Conservation (phyloP, 2,797 vertebrate species). For the Phrynocephalus guinanensis region DNA sequence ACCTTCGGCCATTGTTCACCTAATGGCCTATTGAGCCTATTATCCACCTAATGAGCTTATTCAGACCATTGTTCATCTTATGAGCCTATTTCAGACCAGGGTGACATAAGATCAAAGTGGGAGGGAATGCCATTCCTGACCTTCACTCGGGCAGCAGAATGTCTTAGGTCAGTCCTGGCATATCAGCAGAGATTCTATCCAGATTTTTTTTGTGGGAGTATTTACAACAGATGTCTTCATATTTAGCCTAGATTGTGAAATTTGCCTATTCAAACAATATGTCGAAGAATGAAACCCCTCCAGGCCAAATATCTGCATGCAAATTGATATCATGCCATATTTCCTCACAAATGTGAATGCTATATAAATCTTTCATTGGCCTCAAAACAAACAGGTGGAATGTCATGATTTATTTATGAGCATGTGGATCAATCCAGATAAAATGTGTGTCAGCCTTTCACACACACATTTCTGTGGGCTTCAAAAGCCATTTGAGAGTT, state of each 20-base stretch:
- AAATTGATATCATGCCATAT: conserved; percentile 15
- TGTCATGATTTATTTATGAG: conserved; percentile 20
- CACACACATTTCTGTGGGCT: background rate
- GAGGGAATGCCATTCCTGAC: background rate
- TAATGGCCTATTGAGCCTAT: no score
- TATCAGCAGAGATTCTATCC: background rate
- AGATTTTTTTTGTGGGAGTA: background rate
- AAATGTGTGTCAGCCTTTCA: background rate
- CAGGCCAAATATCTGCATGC: background rate
- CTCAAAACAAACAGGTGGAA: conserved; percentile 1
- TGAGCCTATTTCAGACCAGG: no score
- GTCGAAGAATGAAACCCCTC: background rate
- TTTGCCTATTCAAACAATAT: background rate
- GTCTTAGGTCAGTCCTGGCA: background rate
- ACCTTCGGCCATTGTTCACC: no score
- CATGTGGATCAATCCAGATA: background rate
- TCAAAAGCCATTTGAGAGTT: background rate
- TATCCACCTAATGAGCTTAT: no score
- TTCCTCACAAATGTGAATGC: conserved; percentile 8
- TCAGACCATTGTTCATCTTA: no score
- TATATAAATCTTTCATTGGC: conserved; percentile 1
- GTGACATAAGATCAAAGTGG: no score
- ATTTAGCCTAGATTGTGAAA: background rate
- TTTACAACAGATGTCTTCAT: background rate
- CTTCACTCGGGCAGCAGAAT: background rate